Conservation (phyloP, 2,888 invertebrate species). For the Gymnosoma rotundatum region DNA sequence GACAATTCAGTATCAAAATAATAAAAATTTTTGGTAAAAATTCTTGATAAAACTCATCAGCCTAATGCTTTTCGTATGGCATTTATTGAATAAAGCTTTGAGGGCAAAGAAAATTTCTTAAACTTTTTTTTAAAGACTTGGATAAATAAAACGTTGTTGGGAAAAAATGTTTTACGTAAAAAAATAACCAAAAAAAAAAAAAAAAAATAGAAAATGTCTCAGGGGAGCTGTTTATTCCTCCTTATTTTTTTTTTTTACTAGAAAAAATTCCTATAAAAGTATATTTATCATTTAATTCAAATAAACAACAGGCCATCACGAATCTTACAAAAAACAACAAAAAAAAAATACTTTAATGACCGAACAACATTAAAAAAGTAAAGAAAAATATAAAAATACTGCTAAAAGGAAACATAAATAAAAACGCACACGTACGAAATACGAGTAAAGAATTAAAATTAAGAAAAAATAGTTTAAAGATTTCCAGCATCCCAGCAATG, state of each 20-base stretch:
- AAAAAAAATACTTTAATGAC: constrained; percentile 69
- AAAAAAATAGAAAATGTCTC: background rate
- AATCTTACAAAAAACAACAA: constrained; percentile 32
- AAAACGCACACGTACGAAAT: background rate
- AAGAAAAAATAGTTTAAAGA: no score
- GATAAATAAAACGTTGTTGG: no score
- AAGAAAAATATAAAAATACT: constrained; percentile 7
- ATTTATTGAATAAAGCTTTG: no score
- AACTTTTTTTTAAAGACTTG: no score
- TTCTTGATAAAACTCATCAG: no score
- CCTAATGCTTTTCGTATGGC: no score
- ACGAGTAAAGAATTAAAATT: background rate
- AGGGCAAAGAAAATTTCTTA: no score
- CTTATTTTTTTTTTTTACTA: background rate
- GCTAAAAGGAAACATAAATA: constrained; percentile 27
- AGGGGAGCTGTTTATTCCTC: background rate
- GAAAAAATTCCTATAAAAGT: background rate
- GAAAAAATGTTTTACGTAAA: no score
- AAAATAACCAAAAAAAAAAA: no score
- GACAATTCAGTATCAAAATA: no score
- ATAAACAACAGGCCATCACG: constrained; percentile 62
- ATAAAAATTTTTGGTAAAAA: no score
- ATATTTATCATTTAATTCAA: constrained; percentile 56
- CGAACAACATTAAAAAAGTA: constrained; percentile 48
- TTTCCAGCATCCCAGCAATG: no score